These are phyloP conservation scores for Onychostruthus taczanowskii DNA, from an alignment of 2,113 vertebrate species.

Conservation along the genomic window DNA sequence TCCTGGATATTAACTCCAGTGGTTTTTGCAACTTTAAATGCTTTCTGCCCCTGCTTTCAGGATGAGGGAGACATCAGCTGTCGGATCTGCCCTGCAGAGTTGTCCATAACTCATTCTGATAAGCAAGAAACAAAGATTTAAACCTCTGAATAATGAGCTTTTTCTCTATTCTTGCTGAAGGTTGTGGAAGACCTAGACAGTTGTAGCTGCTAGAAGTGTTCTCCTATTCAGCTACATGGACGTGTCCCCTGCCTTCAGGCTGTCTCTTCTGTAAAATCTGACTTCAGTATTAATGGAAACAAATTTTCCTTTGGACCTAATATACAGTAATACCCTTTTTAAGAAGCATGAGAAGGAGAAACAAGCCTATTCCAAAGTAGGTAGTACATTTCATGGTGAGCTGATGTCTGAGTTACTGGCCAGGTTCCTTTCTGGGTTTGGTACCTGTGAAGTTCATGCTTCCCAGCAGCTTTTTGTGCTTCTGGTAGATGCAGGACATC, in stretches of 20 bases:
- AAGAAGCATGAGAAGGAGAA: not conserved
- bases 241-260: accelerated
- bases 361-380: not conserved
- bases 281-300: not conserved
- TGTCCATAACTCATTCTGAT: not conserved
- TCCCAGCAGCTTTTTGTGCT: not conserved
- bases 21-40: not conserved
- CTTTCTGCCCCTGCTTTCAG: not conserved
- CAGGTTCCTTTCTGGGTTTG: not conserved
- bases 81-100: not conserved
- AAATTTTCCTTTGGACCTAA: not conserved
- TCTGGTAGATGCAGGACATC: not conserved
- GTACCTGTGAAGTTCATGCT: accelerated
- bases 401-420: not conserved
- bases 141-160: not conserved
- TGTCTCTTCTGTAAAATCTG: not conserved
- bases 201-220: not conserved
- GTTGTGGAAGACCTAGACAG: not conserved
- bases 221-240: not conserved
- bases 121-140: not conserved
- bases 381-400: not conserved
- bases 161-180: not conserved
- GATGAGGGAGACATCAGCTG: not conserved
- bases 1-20: not conserved
- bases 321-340: not conserved